Base-by-base conservation (phyloP, 2,113 vertebrate species). In the Cricetomys ansorgei region DNA sequence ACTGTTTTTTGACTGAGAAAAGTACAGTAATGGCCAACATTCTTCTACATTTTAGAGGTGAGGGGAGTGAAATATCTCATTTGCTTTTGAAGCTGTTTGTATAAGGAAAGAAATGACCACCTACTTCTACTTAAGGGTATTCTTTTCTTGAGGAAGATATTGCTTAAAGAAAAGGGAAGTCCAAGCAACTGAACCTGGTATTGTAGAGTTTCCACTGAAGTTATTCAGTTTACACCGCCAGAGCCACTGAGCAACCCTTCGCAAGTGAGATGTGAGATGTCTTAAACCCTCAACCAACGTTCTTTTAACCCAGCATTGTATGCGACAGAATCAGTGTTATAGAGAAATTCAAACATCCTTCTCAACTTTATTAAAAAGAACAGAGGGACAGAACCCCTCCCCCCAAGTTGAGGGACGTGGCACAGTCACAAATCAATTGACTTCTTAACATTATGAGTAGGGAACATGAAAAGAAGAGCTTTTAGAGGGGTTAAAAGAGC, bases 301-400 rank as follows among this genome's bases (percentile, higher is more conserved):
- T 77, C 59, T 31, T 86, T 69, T 34, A 65, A 64, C 31, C 11
- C 2, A 87, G 31, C 5, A 65, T 43, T 94, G 79, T 40, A 43
- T 86, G 31, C 76, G 2, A 79, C 13, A 87, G 67, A 92, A 77
- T 69, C 45, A 45, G 34, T 31, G 12, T 62, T 45, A 43, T 29
- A 59, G 64, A 96, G 29, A 90, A 80, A 93, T 88, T 75, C 59
- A 94, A 81, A 93, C 3, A 64, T 67, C 12, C 72, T 95, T 79
- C 90, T 37, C 59, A 67, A 70, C 15, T 1, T 21, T 80, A 62
- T 91, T 92, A 70, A 5, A 62, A 70, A 93, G 34, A 88, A 79
- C 23, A 95, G 59, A 90, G 95, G 95, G 80, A 86, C 7, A 72
- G 21, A 84, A 77, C 62, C 1, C 37, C n/a, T 43, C n/a, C 55